These are phyloP conservation scores for Tenebrosternarchus preto DNA, from an alignment of 2,113 vertebrate species.

Conservation along the genomic window DNA sequence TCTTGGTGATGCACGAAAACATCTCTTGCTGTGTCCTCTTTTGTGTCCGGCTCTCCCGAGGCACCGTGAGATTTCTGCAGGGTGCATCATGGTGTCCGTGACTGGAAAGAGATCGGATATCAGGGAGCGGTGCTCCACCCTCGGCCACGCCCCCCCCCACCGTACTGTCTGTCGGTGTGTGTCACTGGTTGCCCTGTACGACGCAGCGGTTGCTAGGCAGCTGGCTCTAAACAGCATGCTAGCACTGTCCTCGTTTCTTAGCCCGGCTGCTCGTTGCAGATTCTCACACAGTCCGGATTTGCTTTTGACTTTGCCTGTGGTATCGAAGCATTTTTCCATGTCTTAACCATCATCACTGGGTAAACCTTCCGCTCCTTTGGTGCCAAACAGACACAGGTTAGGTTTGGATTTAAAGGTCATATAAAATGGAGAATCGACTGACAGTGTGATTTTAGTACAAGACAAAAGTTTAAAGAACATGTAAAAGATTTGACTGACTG, in stretches of 20 bases:
- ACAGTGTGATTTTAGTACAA: background rate
- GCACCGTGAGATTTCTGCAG: background rate
- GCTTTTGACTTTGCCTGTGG: conserved; percentile 45
- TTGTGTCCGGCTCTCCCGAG: background rate
- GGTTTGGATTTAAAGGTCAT: background rate
- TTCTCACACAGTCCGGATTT: conserved; percentile 45
- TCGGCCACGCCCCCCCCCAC: background rate
- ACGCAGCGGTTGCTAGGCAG: conserved; percentile 63
- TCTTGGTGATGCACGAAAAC: background rate
- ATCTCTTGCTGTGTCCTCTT: background rate
- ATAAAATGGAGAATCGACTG: background rate
- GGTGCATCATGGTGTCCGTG: background rate
- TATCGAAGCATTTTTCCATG: background rate
- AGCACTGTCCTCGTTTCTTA: conserved; percentile 44
- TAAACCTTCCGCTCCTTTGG: background rate
- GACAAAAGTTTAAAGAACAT: too few relatives aligned
- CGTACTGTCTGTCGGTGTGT: conserved; percentile 20
- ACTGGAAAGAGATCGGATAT: conserved; percentile 4
- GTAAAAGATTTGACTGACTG: background rate
- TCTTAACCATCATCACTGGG: background rate
- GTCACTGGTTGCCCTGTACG: conserved; percentile 56
- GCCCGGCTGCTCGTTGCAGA: conserved; percentile 34
- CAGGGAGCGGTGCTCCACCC: conserved; percentile 5
- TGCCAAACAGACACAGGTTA: background rate
- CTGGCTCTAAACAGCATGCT: conserved; percentile 60